Conservation (phyloP, 2,113 vertebrate genomes). For the Cygnus atratus region DNA sequence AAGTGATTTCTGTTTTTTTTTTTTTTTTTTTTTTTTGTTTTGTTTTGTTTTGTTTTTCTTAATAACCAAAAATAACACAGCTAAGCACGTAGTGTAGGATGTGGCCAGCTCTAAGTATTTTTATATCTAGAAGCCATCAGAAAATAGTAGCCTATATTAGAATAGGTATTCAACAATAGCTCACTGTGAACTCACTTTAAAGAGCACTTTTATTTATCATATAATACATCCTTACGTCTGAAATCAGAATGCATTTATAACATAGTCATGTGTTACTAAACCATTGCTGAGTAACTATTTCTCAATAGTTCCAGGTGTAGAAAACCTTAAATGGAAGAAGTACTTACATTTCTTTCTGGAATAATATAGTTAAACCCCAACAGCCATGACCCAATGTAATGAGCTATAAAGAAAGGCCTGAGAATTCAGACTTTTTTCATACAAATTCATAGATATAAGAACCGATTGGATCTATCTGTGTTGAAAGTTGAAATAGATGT, state of each 20-base stretch:
- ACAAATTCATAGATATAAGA: background rate
- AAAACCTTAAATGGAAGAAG: background rate
- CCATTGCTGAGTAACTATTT: background rate
- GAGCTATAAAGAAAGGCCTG: background rate
- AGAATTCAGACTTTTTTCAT: background rate
- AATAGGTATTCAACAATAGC: background rate
- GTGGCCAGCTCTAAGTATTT: background rate
- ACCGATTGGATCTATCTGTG: background rate
- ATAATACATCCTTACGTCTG: background rate
- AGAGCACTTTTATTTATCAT: background rate
- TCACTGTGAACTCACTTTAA: background rate
- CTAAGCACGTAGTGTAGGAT: fast-evolving
- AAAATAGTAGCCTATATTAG: background rate
- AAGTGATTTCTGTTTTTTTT: background rate
- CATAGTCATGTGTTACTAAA: background rate
- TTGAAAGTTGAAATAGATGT: background rate
- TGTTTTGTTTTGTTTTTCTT: background rate
- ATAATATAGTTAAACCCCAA: background rate
- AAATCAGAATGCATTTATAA: background rate
- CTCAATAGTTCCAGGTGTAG: background rate
- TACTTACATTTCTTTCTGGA: background rate
- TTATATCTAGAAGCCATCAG: background rate
- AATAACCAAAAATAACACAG: background rate
- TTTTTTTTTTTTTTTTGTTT: too few species aligned
- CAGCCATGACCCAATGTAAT: background rate